Base-by-base conservation (phyloP, 2,113 vertebrate species). In the Charina bottae region DNA sequence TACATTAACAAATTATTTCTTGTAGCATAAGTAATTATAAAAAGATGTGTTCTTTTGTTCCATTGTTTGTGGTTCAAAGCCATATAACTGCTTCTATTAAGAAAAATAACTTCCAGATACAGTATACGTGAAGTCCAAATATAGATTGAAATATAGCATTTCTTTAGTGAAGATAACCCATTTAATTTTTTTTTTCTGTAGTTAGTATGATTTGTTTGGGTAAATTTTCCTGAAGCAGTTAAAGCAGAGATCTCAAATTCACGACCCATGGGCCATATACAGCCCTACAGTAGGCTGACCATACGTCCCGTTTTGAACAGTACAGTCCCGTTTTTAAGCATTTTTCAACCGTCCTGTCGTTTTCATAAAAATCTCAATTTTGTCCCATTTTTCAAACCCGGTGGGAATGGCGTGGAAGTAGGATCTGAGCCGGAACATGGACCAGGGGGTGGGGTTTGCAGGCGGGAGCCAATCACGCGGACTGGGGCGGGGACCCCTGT, bases 121-220 rank as follows among this genome's bases (percentile, higher is more conserved):
- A 90, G 91, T 93, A 84, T 92, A 86, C 89, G 56, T 93, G 87
- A 91, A 93, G 90, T 24, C 68, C 90, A 7, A 95, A 92, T 93
- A n/a, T 3, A 92, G 64, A 4, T 21, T 92, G 93, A 56, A 90
- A 68, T 15, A 94, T 89, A 96, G 62, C 4, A 88, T 91, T 92
- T 89, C 90, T 94, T 94, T 94, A 17, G 87, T 37, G 87, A 94
- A 95, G 90, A 87, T 68, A 93, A 24, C 56, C 59, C 28, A 87
- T 93, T 95, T 59, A 21, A 91, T 92, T 94, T 95, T 93, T 94
- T 95, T 93, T 89, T 54, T 60, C 54, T 91, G 92, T 92, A 89
- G 59, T 92, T 93, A 94, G 91, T 92, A 87, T 55, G 58, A 85
- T 78, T 68, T 95, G 88, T 92, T 46, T 90, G 94, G 68, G 92